Conservation (phyloP, 2,888 invertebrate genomes). For the Cataglyphis livida region DNA sequence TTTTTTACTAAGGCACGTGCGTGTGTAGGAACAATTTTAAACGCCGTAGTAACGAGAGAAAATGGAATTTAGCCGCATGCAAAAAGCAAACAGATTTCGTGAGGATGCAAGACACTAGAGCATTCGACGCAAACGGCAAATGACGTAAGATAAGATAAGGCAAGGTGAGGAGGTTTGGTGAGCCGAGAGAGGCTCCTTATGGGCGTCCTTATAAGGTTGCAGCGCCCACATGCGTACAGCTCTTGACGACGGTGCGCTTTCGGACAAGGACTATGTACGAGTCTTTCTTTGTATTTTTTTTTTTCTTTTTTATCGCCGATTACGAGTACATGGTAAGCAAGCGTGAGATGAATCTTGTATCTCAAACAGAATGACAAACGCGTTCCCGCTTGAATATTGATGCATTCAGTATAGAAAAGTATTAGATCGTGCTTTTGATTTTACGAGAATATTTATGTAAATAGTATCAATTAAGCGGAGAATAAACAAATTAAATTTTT, state of each 20-base stretch:
- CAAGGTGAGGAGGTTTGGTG: conserved; percentile 67
- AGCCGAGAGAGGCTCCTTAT: conserved; percentile 71
- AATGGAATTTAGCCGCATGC: conserved; percentile 45
- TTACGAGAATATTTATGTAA: background rate
- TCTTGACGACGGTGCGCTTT: conserved; percentile 70
- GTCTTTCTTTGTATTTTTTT: conserved; percentile 44
- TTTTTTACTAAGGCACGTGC: background rate
- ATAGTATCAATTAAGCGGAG: background rate
- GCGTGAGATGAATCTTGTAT: conserved; percentile 25
- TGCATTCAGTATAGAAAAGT: background rate
- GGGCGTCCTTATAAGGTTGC: conserved; percentile 79
- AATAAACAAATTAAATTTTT: background rate
- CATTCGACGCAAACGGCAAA: conserved; percentile 48
- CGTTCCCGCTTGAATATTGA: background rate
- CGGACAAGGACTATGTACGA: conserved; percentile 70
- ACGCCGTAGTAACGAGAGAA: conserved; percentile 41
- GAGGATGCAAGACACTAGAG: conserved; percentile 41
- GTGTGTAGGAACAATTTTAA: background rate
- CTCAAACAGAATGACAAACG: conserved; percentile 35
- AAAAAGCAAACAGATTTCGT: conserved; percentile 40
- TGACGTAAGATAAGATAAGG: conserved; percentile 73
- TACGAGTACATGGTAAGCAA: conserved; percentile 35
- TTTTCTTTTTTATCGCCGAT: conserved; percentile 24
- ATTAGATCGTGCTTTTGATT: background rate
- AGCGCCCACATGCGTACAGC: conserved; percentile 77